Evolutionary conservation across 2,888 invertebrate genomes (phyloP).

Genomic region (Mesoligia furuncula): DNA sequence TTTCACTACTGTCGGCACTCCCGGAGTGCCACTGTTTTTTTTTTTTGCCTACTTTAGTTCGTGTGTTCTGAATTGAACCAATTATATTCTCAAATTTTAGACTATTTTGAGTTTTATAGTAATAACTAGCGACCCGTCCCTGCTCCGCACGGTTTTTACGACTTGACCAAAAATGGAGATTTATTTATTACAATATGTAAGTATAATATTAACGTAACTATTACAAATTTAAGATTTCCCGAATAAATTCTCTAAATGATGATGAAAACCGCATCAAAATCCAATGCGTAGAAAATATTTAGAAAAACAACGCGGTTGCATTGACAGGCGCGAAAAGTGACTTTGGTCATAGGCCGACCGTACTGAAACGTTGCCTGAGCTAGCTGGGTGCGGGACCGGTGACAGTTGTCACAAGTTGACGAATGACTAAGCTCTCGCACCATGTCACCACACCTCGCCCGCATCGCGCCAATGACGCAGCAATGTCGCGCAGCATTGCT

Average conservation of each 20-base stretch:
- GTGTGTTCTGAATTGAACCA: not conserved
- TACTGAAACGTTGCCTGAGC: too few species aligned
- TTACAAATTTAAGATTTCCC: not conserved
- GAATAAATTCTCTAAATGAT: not conserved
- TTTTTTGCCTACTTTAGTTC: not conserved
- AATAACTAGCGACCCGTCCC: not conserved
- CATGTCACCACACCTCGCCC: too few species aligned
- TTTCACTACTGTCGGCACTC: too few species aligned
- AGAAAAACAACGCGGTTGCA: not conserved
- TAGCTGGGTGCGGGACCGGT: too few species aligned
- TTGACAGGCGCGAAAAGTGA: too few species aligned
- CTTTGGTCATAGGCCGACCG: too few species aligned
- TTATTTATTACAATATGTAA: not conserved
- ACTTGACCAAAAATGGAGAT: not conserved
- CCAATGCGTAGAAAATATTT: not conserved
- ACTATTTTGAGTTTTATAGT: not conserved
- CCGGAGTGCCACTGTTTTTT: too few species aligned
- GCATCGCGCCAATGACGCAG: too few species aligned
- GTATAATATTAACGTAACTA: not conserved
- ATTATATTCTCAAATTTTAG: not conserved
- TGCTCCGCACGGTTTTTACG: not conserved
- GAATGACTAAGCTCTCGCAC: too few species aligned
- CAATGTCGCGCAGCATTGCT: too few species aligned
- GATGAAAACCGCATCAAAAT: not conserved
- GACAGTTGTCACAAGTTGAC: too few species aligned